Evolutionary conservation across 2,888 invertebrate species (phyloP).

Genomic region (Diabrotica balteata): DNA sequence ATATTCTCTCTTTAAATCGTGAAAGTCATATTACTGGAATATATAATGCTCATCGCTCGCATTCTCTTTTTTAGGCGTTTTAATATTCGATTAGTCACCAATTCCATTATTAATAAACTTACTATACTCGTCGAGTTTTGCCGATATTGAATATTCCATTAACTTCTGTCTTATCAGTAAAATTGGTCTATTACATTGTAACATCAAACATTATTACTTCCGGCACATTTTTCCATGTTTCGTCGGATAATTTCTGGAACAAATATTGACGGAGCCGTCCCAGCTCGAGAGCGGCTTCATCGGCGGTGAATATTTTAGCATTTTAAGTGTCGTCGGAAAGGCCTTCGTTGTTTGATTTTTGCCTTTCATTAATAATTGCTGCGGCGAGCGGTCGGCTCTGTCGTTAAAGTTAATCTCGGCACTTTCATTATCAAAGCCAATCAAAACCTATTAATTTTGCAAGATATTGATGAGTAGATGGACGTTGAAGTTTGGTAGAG

Average conservation of each 20-base stretch:
- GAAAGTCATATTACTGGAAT: no score
- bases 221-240: background rate
- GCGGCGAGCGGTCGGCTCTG: background rate
- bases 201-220: no score
- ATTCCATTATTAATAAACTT: no score
- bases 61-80: no score
- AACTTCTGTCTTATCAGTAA: no score
- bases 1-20: no score
- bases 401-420: slow-evolving; percentile 1
- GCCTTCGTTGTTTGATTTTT: slow-evolving; percentile 2
- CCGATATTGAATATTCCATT: no score
- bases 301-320: slow-evolving; percentile 4
- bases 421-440: slow-evolving; percentile 1
- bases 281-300: background rate
- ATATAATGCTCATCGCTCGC: no score
- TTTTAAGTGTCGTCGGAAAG: slow-evolving; percentile 1
- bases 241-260: slow-evolving; percentile 1
- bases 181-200: no score
- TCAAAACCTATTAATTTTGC: slow-evolving; percentile 11
- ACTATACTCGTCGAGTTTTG: no score
- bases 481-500: background rate
- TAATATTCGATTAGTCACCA: no score
- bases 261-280: slow-evolving; percentile 1
- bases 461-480: background rate
- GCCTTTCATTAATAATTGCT: slow-evolving; percentile 1